phyloP scores from a whole-genome alignment of 2,113 vertebrate species.

The Gymnogyps californianus region DNA sequence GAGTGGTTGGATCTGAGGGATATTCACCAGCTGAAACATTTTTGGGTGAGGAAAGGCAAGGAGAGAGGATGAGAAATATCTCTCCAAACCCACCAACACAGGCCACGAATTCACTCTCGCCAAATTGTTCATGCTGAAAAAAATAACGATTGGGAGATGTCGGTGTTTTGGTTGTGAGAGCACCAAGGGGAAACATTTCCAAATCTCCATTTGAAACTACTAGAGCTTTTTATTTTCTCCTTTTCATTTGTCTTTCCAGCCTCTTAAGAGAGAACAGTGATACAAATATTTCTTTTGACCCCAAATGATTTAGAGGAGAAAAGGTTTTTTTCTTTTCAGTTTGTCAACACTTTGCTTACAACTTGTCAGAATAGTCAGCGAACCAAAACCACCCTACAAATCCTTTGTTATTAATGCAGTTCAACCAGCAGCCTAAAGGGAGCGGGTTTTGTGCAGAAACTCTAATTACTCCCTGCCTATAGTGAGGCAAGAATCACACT shows the following conservation, averaged over 20 bases:
- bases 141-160: background rate
- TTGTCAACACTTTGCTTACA: constrained; percentile 34
- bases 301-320: background rate
- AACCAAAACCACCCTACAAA: background rate
- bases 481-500: background rate
- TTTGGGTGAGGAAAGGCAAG: background rate
- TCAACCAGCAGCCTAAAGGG: background rate
- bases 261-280: background rate
- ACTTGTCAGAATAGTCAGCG: constrained; percentile 14
- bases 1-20: background rate
- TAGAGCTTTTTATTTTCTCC: background rate
- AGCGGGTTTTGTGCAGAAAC: background rate
- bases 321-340: background rate
- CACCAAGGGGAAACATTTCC: background rate
- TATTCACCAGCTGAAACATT: background rate
- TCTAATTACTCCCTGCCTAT: background rate
- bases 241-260: background rate
- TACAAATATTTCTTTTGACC: constrained; percentile 41
- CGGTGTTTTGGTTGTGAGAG: background rate
- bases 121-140: constrained; percentile 15
- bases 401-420: background rate
- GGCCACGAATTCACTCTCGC: background rate
- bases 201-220: background rate
- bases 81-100: background rate
- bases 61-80: background rate